These are phyloP conservation scores for Cylloceria caligata DNA, from an alignment of 2,888 invertebrate genomes.

Conservation along the genomic window DNA sequence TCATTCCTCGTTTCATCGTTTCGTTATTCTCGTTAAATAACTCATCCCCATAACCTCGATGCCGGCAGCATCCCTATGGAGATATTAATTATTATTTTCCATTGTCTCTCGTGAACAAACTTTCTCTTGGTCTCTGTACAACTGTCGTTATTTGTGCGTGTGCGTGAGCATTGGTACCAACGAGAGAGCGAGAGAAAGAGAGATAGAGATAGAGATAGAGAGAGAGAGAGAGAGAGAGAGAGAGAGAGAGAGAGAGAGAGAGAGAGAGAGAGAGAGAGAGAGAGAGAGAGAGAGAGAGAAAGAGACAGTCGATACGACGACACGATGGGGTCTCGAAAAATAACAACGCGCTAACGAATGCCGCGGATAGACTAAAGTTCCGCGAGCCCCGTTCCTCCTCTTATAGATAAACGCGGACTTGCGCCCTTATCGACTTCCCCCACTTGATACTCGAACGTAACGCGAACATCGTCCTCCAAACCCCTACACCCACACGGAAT, in stretches of 20 bases:
- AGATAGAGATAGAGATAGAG: too few relatives aligned
- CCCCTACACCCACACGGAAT: slow-evolving; percentile 15
- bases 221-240: slow-evolving; percentile 64
- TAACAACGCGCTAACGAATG: slow-evolving; percentile 66
- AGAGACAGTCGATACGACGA: slow-evolving; percentile 37
- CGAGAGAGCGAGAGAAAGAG: too few relatives aligned
- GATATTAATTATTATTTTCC: slow-evolving; percentile 31
- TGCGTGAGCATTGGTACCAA: slow-evolving; percentile 40
- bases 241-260: slow-evolving; percentile 52
- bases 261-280: slow-evolving; percentile 62
- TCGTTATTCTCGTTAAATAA: slow-evolving; percentile 14
- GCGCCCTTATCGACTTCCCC: slow-evolving; percentile 67
- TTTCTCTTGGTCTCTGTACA: slow-evolving; percentile 12
- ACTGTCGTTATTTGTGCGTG: neutral
- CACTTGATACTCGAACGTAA: slow-evolving; percentile 11
- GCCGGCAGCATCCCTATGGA: slow-evolving; percentile 16
- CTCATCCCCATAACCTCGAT: slow-evolving; percentile 11
- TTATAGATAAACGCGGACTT: slow-evolving; percentile 66
- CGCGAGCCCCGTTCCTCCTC: slow-evolving; percentile 68
- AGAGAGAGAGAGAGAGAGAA: slow-evolving; percentile 56
- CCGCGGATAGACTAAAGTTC: slow-evolving; percentile 77
- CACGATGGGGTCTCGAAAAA: neutral
- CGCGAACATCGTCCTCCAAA: neutral
- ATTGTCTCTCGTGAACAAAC: slow-evolving; percentile 27
- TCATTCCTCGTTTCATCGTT: slow-evolving; percentile 17